Percentiles rank a stretch among this genome's conserved stretches.
Evolutionary conservation across 2,113 vertebrate genomes (phyloP).

Genomic region (Xenopus tropicalis): UCB_Xtro_10.0 CM004445.2:148744001-148744500

Average conservation of each 20-base stretch:
- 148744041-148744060: no score
- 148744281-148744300: slow-evolving; percentile 54
- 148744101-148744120: no score
- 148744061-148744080: no score
- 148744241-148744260: slow-evolving; percentile 47
- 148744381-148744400: slow-evolving; percentile 51
- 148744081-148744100: no score
- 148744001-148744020: no score
- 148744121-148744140: no score
- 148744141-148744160: no score
- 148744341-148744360: slow-evolving; percentile 48
- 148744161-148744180: no score
- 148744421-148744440: slow-evolving; percentile 53
- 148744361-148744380: slow-evolving; percentile 45
- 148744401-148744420: slow-evolving; percentile 55
- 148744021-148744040: no score
- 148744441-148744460: slow-evolving; percentile 55
- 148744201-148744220: no score
- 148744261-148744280: slow-evolving; percentile 56
- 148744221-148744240: no score
- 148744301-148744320: slow-evolving; percentile 50
- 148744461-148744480: slow-evolving; percentile 53
- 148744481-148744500: background rate
- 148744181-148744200: no score
- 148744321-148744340: slow-evolving; percentile 55